Evolutionary conservation across 1,140 invertebrate genomes (phyloP).

Genomic region (Archivesica marissinica): DNA sequence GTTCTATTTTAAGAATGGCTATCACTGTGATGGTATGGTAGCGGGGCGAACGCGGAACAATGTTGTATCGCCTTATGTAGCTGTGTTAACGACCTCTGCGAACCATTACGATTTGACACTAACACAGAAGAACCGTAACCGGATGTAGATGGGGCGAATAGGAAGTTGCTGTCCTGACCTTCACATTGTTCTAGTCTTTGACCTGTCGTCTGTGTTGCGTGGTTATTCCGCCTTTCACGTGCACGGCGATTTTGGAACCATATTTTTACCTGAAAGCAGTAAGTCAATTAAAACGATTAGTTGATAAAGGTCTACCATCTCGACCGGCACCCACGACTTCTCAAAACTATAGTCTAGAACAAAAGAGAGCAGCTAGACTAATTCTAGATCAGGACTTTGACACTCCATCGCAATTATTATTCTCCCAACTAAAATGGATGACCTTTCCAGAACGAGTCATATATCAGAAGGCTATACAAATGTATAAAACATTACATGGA

Average conservation of each 20-base stretch:
- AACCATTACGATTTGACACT: not conserved
- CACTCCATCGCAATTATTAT: too few species aligned
- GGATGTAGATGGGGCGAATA: conserved; percentile 24
- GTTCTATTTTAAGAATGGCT: too few species aligned
- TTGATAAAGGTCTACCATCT: too few species aligned
- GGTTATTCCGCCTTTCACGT: conserved; percentile 26
- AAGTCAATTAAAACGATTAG: too few species aligned
- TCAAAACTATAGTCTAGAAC: too few species aligned
- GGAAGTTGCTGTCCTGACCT: not conserved
- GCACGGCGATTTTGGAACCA: conserved; percentile 58
- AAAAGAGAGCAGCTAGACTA: too few species aligned
- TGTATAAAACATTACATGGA: too few species aligned
- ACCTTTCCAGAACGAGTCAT: too few species aligned
- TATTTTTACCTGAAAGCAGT: conserved; percentile 48
- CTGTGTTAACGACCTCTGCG: not conserved
- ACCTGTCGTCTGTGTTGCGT: not conserved
- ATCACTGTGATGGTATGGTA: conserved; percentile 1
- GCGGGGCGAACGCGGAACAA: conserved; percentile 11
- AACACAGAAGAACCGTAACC: not conserved
- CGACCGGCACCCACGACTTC: too few species aligned
- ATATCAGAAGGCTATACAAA: too few species aligned
- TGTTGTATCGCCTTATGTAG: conserved; percentile 10
- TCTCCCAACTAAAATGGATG: too few species aligned
- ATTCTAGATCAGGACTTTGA: too few species aligned
- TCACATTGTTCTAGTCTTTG: not conserved